phyloP scores from a whole-genome alignment of 2,113 vertebrate genomes.

The Glareola pratincola region DNA sequence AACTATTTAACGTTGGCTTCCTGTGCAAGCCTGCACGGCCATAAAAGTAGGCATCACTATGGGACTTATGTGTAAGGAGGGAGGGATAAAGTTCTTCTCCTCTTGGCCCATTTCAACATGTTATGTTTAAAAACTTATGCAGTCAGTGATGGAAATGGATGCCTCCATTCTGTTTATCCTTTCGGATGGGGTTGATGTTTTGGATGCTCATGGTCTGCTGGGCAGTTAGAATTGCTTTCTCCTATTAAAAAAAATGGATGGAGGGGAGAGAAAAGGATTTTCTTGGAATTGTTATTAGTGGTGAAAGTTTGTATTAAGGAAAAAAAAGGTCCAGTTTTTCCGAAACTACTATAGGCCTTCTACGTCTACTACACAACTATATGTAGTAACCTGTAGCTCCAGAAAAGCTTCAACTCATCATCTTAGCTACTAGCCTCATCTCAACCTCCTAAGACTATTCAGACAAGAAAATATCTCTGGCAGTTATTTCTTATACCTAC shows the following conservation, averaged over 20 bases:
- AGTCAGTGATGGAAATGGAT: neutral
- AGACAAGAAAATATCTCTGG: neutral
- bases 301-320: neutral
- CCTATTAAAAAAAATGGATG: neutral
- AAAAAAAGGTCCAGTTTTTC: neutral
- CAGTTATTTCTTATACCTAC: neutral
- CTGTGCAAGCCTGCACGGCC: neutral
- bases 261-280: neutral
- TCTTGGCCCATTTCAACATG: neutral
- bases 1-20: constrained; percentile 30
- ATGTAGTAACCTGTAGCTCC: neutral
- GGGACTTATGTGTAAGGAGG: neutral
- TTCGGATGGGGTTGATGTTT: neutral
- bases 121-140: constrained; percentile 27
- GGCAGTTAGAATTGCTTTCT: neutral
- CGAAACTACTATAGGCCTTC: neutral
- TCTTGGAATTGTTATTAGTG: neutral
- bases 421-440: neutral
- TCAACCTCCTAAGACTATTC: neutral
- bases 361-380: accelerated
- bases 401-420: neutral
- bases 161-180: neutral
- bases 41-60: neutral
- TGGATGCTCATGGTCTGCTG: neutral
- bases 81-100: neutral